Evolutionary conservation across 2,113 vertebrate species (phyloP).

Genomic region (Diadophis punctatus): DNA sequence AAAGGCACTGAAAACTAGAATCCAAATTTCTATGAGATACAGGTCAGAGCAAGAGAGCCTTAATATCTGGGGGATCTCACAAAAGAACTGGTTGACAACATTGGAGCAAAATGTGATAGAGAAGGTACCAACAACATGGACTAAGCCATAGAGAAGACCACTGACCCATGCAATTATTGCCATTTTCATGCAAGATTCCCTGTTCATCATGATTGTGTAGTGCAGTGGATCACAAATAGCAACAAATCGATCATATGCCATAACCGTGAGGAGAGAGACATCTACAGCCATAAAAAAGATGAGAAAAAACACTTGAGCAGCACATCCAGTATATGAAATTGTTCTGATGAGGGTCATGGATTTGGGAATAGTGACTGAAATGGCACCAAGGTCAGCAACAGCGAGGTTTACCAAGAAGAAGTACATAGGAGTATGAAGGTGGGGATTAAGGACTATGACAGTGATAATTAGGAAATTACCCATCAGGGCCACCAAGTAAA

Average conservation of each 20-base stretch:
- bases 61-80: background rate
- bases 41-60: background rate
- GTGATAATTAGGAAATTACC: constrained; percentile 10
- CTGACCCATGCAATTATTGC: background rate
- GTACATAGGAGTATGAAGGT: constrained; percentile 25
- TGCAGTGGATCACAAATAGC: constrained; percentile 21
- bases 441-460: background rate
- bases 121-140: background rate
- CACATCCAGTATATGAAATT: constrained; percentile 14
- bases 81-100: background rate
- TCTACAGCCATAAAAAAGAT: background rate
- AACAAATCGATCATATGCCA: constrained; percentile 22
- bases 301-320: constrained; percentile 17
- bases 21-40: background rate
- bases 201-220: constrained; percentile 1
- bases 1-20: background rate
- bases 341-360: background rate
- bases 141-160: background rate
- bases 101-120: background rate
- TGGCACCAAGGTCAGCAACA: constrained; percentile 10
- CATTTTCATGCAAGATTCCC: background rate
- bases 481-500: background rate
- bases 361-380: background rate
- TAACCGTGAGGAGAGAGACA: background rate
- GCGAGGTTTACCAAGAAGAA: constrained; percentile 22